Conservation (phyloP, 1,140 invertebrate genomes). For the Oryzaephilus surinamensis region DNA sequence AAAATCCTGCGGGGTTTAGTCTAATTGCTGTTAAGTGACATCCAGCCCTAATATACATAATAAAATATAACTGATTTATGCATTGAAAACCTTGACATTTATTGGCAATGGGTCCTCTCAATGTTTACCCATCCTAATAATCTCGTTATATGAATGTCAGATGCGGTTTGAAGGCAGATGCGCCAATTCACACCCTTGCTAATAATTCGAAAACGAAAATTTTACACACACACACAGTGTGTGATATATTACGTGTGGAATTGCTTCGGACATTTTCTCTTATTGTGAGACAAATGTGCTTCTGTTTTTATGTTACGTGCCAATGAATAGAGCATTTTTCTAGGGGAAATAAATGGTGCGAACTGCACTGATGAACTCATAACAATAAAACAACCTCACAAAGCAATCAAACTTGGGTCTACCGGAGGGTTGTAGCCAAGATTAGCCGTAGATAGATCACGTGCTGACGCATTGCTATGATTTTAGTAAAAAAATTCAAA, state of each 20-base stretch:
- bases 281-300: no score
- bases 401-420: conserved; percentile 18
- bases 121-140: conserved; percentile 16
- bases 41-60: conserved; percentile 16
- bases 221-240: no score
- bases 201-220: no score
- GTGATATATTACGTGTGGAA: no score
- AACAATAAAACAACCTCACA: conserved; percentile 23
- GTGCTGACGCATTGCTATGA: no score
- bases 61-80: conserved; percentile 19
- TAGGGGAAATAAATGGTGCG: conserved; percentile 6
- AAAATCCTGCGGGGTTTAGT: conserved; percentile 14
- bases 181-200: no score
- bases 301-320: no score
- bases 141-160: conserved; percentile 20
- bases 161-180: conserved; percentile 12
- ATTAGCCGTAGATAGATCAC: conserved; percentile 26
- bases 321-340: no score
- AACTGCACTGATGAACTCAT: conserved; percentile 11
- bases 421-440: conserved; percentile 10
- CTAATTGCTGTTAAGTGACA: conserved; percentile 28
- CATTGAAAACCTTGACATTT: conserved; percentile 19
- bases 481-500: no score
- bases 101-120: conserved; percentile 18
- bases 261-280: no score